These are phyloP conservation scores for Fissipunctia ypsillon DNA, from an alignment of 2,888 invertebrate genomes.

Conservation along the genomic window DNA sequence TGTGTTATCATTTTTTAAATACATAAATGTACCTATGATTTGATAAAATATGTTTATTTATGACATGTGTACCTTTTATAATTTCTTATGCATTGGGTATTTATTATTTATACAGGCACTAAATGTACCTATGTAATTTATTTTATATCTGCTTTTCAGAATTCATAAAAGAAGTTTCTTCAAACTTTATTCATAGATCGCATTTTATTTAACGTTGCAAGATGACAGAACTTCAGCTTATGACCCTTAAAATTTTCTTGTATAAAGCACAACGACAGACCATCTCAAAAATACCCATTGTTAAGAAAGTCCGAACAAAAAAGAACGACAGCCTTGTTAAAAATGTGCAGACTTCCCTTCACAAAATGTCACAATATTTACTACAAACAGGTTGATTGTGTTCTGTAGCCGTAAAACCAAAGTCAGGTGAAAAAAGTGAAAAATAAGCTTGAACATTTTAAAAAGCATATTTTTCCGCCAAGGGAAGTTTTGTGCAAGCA, in stretches of 20 bases:
- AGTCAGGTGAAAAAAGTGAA: constrained; percentile 43
- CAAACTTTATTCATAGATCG: neutral
- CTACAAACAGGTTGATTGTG: constrained; percentile 38
- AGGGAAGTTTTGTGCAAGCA: constrained; percentile 49
- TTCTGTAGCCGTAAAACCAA: constrained; percentile 25
- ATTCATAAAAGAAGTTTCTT: neutral
- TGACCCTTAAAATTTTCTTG: constrained; percentile 16
- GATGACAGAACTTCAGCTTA: neutral
- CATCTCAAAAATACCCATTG: constrained; percentile 15
- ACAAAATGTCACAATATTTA: constrained; percentile 35
- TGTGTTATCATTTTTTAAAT: too few relatives aligned
- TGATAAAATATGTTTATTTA: too few relatives aligned
- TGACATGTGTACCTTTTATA: too few relatives aligned
- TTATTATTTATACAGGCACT: too few relatives aligned
- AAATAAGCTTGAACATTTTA: constrained; percentile 51
- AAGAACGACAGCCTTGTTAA: constrained; percentile 8
- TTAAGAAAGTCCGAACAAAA: constrained; percentile 21
- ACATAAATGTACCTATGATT: too few relatives aligned
- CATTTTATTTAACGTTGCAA: neutral
- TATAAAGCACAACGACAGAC: neutral
- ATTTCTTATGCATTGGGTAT: too few relatives aligned
- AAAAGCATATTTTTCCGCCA: constrained; percentile 52
- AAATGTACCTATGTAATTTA: neutral
- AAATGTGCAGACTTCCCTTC: constrained; percentile 13
- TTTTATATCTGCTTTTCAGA: neutral